phyloP scores from a whole-genome alignment of 2,797 vertebrate species.

The Erethizon dorsatum region DNA sequence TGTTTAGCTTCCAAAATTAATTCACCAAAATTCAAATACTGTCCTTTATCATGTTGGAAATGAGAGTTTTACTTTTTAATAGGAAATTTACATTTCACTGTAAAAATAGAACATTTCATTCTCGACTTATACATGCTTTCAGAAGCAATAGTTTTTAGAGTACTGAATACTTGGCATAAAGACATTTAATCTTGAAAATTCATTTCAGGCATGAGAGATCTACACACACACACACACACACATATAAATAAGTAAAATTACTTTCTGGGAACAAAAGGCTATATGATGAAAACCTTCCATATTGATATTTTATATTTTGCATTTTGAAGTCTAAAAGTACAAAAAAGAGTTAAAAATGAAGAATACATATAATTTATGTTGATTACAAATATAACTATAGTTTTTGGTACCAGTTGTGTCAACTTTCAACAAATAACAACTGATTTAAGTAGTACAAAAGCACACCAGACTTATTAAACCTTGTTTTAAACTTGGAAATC shows the following conservation, averaged over 20 bases:
- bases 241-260: not conserved
- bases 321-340: constrained; percentile 4
- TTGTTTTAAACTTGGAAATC: constrained; percentile 42
- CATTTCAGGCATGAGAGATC: constrained; percentile 75
- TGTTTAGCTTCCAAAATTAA: constrained; percentile 73
- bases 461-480: not conserved
- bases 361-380: constrained; percentile 10
- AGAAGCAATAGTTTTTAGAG: constrained; percentile 69
- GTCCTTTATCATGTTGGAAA: constrained; percentile 66
- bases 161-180: constrained; percentile 76
- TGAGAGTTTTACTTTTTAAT: constrained; percentile 77
- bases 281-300: constrained; percentile 49
- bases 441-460: not conserved
- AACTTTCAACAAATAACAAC: not conserved
- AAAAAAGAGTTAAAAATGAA: not conserved
- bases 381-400: not conserved
- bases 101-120: constrained; percentile 75
- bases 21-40: constrained; percentile 68
- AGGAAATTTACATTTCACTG: constrained; percentile 73
- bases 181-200: constrained; percentile 73
- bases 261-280: constrained; percentile 39
- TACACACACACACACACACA: not conserved
- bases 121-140: constrained; percentile 57
- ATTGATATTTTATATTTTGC: constrained; percentile 16
- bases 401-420: not conserved